These are phyloP conservation scores for Microctonus hyperodae DNA, from an alignment of 2,888 invertebrate genomes.

Conservation along the genomic window DNA sequence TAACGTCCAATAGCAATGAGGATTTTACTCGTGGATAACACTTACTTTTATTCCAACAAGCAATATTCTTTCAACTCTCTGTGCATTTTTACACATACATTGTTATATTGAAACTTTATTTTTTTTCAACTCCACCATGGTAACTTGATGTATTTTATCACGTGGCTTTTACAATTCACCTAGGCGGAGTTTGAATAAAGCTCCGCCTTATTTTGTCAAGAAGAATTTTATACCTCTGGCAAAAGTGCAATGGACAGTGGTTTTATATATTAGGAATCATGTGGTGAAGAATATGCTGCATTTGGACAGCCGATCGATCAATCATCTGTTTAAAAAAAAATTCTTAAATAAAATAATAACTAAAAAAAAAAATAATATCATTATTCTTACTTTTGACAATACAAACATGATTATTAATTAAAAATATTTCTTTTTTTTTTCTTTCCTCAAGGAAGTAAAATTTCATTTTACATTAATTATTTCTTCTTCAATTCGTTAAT, in stretches of 20 bases:
- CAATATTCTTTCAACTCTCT: constrained; percentile 26
- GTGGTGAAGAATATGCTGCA: background rate
- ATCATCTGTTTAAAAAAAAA: background rate
- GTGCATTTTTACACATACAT: background rate
- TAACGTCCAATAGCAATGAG: constrained; percentile 29
- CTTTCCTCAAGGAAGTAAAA: no score
- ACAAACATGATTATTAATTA: no score
- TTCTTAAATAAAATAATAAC: no score
- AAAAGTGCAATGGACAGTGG: background rate
- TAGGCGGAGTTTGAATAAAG: constrained; percentile 6
- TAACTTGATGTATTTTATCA: background rate
- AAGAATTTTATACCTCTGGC: background rate
- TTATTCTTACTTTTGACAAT: no score
- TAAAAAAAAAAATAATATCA: no score
- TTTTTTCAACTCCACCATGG: constrained; percentile 8
- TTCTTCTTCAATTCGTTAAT: no score
- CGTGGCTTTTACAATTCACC: background rate
- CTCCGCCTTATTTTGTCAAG: constrained; percentile 9
- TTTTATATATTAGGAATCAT: background rate
- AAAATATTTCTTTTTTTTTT: no score
- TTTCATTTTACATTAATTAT: no score
- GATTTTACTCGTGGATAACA: background rate
- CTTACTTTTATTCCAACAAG: constrained; percentile 19
- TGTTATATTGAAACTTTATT: constrained; percentile 13
- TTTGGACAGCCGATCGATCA: background rate